These are phyloP conservation scores for Sphaerophoria rueppellii DNA, from an alignment of 2,888 invertebrate genomes.

Conservation along the genomic window DNA sequence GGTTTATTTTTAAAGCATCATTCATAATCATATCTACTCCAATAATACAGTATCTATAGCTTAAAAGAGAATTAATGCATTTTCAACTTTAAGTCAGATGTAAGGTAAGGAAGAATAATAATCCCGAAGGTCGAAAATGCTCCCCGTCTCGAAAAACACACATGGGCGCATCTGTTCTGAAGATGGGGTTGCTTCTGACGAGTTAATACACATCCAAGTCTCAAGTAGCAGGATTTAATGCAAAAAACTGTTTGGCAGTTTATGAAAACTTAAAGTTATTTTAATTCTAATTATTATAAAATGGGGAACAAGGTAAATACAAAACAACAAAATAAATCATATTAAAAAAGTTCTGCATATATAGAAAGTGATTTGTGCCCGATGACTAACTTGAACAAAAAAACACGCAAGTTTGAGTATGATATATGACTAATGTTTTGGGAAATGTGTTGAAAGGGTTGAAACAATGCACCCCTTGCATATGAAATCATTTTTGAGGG, in stretches of 20 bases:
- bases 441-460: constrained; percentile 10
- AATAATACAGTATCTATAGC: background rate
- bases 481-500: background rate
- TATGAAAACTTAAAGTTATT: background rate
- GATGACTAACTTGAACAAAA: constrained; percentile 8
- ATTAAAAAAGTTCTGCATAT: background rate
- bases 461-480: constrained; percentile 12
- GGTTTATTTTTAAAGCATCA: constrained; percentile 17
- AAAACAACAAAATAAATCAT: constrained; percentile 11
- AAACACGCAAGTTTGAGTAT: constrained; percentile 6
- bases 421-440: background rate
- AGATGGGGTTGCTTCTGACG: background rate
- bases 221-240: background rate
- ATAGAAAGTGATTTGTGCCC: constrained; percentile 6
- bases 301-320: no score
- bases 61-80: constrained; percentile 8
- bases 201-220: background rate
- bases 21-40: background rate
- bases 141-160: background rate
- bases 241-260: background rate
- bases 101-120: constrained; percentile 1
- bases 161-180: constrained; percentile 6
- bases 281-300: background rate
- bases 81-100: constrained; percentile 34
- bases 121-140: background rate